These are phyloP conservation scores for Phacellophora camtschatica DNA, from an alignment of 30 jellyfish, hydroid and myxozoan species.

Conservation along the genomic window DNA sequence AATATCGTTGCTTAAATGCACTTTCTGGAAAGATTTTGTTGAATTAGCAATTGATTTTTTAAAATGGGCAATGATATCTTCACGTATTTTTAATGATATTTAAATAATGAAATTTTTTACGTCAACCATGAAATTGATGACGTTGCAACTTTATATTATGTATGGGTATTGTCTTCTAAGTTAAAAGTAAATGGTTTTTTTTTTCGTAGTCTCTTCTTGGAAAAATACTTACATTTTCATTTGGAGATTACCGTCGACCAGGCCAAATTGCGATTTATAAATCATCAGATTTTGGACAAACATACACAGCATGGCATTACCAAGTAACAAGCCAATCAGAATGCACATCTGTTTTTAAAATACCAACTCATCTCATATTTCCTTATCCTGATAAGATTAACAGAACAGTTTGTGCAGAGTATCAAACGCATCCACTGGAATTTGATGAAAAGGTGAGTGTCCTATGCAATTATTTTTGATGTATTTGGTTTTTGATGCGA, in stretches of 20 bases:
- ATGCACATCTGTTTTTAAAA: slow-evolving; percentile 71
- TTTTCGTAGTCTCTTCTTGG: slow-evolving; percentile 52
- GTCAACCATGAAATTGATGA: no score
- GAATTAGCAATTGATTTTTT: no score
- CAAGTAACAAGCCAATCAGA: slow-evolving; percentile 51
- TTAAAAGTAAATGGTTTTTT: no score
- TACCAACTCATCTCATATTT: slow-evolving; percentile 74
- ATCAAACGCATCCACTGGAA: slow-evolving; percentile 71
- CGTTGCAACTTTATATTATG: no score
- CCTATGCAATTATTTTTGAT: neutral
- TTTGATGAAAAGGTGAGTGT: slow-evolving; percentile 81
- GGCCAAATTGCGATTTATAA: slow-evolving; percentile 82
- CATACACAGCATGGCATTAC: slow-evolving; percentile 90
- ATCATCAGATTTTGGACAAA: slow-evolving; percentile 65
- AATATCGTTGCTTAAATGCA: no score
- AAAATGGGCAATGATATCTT: no score
- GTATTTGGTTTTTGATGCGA: no score
- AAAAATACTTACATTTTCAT: slow-evolving; percentile 27
- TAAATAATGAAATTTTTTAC: no score
- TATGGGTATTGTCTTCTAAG: no score
- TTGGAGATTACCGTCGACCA: slow-evolving; percentile 94
- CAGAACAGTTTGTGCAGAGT: slow-evolving; percentile 86
- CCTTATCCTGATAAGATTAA: slow-evolving; percentile 75
- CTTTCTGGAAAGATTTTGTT: no score
- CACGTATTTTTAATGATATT: no score